phyloP scores from a whole-genome alignment of 1,140 invertebrate species.

The Rhizoglyphus robini region DNA sequence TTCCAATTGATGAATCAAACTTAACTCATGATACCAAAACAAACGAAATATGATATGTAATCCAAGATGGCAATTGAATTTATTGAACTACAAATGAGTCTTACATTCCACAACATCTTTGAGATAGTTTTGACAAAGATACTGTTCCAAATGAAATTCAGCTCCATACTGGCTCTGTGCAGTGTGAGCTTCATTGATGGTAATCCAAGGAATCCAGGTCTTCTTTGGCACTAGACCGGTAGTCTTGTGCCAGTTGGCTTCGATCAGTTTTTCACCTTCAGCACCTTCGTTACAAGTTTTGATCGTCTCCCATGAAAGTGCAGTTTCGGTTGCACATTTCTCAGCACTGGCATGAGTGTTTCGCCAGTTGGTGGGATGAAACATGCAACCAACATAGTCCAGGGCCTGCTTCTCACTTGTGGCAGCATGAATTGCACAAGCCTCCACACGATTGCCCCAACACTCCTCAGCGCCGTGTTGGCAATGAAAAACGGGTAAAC shows the following conservation, averaged over 20 bases:
- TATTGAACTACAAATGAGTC: too few relatives aligned
- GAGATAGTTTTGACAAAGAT: background rate
- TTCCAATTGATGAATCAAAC: too few relatives aligned
- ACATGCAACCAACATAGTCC: background rate
- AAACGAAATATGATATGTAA: too few relatives aligned
- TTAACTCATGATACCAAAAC: too few relatives aligned
- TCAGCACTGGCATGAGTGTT: background rate
- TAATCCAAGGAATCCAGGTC: background rate
- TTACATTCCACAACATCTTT: too few relatives aligned
- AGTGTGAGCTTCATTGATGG: constrained; percentile 3
- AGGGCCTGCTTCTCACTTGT: background rate
- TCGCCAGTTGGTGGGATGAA: background rate
- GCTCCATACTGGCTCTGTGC: background rate
- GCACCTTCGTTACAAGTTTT: background rate
- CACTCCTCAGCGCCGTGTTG: constrained; percentile 27
- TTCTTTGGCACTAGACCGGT: background rate
- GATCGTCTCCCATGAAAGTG: background rate
- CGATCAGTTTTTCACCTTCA: background rate
- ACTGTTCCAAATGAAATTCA: background rate
- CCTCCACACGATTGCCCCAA: constrained; percentile 28
- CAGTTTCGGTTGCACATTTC: background rate
- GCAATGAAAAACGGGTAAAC: background rate
- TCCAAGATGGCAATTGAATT: too few relatives aligned
- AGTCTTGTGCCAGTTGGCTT: background rate
- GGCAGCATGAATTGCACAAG: background rate